Evolutionary conservation across 2,797 vertebrate genomes (phyloP), one percentile per base, ranked within the genome.

Genomic region (Nyctibius grandis): DNA sequence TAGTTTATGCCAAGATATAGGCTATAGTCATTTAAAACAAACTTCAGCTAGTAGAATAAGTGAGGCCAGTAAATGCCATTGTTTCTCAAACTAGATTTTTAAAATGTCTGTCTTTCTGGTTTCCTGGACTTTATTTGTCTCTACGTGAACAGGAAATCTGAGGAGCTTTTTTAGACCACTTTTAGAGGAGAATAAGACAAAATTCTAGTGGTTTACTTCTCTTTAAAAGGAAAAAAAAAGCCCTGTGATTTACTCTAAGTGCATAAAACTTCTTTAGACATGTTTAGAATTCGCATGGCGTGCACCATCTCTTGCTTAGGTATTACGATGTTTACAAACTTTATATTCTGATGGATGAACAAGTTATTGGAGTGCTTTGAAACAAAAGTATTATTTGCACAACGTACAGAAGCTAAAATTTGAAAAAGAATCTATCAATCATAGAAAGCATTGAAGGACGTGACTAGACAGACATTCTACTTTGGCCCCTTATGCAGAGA

Each of bases 201-300:
- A 93, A 79, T 59, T 56, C 38, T 57, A 65, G 12, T 33, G 44
- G 12, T 50, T 36, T 88, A 26, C 33, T 42, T 67, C 9, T 8
- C 48, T 65, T 96, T 94, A 70, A 69, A 81, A 63, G 15, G 5
- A 53, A 93, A 81, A 93, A 81, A 93, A 92, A 91, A 42, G 13
- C 47, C 26, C 63, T 54, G 59, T 86, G 45, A 15, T 94, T 97
- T 96, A 8, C 76, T 95, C 63, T 81, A 94, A 90, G 15, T 72
- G 29, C 69, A 28, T 77, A 64, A 88, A 91, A 45, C 42, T 57
- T 94, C 86, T 89, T 95, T 28, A 87, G 89, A 54, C 67, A 16
- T 47, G 82, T 94, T 96, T 44, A 79, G 59, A 51, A 51, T 73
- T 73, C 70, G 22, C 40, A 16, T n/a, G 85, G 56, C 69, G 28